Evolutionary conservation across 2,888 invertebrate genomes (phyloP).

Genomic region (Tineola bisselliella): DNA sequence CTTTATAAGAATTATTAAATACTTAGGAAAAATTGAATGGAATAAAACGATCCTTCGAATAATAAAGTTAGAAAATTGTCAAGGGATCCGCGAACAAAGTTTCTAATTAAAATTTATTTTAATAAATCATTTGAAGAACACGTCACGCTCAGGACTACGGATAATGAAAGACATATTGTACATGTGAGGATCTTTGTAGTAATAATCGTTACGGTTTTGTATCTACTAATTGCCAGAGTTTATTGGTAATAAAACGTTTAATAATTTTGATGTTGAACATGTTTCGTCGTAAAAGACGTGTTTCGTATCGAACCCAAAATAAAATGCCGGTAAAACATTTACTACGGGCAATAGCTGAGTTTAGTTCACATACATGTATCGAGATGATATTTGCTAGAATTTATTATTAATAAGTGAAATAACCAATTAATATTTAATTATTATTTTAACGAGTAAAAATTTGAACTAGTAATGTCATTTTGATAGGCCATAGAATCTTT

Average conservation of each 20-base stretch:
- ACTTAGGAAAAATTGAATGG: too few relatives aligned
- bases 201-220: neutral
- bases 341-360: neutral
- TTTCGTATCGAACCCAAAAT: neutral
- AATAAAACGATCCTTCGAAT: too few relatives aligned
- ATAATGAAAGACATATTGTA: neutral
- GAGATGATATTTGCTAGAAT: neutral
- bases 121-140: neutral
- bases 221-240: neutral
- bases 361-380: neutral
- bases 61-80: neutral
- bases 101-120: too few relatives aligned
- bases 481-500: too few relatives aligned
- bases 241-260: constrained; percentile 6
- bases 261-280: neutral
- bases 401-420: neutral
- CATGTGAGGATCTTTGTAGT: neutral
- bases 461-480: too few relatives aligned
- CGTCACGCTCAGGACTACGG: neutral
- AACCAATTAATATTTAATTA: too few relatives aligned
- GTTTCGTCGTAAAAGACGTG: constrained; percentile 1
- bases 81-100: neutral
- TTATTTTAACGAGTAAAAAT: too few relatives aligned
- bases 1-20: neutral
- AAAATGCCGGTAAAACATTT: neutral